Evolutionary conservation across 2,113 vertebrate genomes (phyloP), one percentile per base, ranked within the genome.

Genomic region (Oryzias curvinotus): DNA sequence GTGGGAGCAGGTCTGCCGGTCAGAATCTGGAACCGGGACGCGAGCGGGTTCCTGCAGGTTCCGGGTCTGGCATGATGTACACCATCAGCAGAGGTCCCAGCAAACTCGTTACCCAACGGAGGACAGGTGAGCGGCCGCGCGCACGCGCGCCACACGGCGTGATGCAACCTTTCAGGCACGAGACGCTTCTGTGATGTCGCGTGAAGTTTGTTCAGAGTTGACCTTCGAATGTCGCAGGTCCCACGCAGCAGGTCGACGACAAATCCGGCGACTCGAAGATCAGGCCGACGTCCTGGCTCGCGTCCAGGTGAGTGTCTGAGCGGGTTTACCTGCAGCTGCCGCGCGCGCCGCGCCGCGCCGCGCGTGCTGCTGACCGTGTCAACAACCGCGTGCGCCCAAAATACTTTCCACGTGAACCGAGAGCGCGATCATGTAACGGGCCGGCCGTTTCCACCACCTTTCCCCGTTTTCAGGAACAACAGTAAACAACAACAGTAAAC

Each of bases 81-180:
- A 97, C 95, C 65, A 93, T 97, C 78, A 94, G 90, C 65, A 89
- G 92, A 89, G 95, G 95, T 82, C 95, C 95, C 90, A 97, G 95
- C 91, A 96, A 95, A 88, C 89, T 97, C 26, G 94, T 93, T 65
- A 95, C 95, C 68, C 95, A 96, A 78, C 92, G 95, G 75, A 91
- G 95, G 80, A 95, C 94, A 91, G 95, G 95, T 96, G 45, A 71
- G 83, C 53, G 57, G 5, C 60, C 1, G 18, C 5, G 2, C 8
- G 4, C 6, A 1, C 43, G 23, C 60, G 36, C 30, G 30, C 30
- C 30, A 36, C 14, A 23, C 48, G 3, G 15, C 43, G 44, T 82
- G 82, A 81, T 57, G 84, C 62, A 78, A 80, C 7, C n/a, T 61
- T 5, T 23, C 75, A 12, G 28, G 30, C 21, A 21, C 21, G 30